Conservation (phyloP, 2,888 invertebrate species). For the Trachelus tabidus region DNA sequence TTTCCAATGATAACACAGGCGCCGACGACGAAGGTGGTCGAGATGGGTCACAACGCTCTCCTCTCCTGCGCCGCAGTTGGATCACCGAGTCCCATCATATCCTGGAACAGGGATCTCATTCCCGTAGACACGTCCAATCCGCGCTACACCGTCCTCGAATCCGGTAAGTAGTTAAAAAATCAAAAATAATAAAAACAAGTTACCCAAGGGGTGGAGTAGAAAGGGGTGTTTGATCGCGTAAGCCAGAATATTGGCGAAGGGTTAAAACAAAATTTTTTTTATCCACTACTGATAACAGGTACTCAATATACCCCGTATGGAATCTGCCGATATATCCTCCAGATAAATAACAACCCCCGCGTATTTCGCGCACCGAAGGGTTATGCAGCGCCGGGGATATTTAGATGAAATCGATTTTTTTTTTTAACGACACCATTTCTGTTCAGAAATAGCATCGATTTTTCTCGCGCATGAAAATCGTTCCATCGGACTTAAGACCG, state of each 20-base stretch:
- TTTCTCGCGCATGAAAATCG: not conserved
- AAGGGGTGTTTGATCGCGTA: not conserved
- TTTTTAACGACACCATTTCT: not conserved
- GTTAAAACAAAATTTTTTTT: not conserved
- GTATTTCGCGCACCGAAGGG: not conserved
- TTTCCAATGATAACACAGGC: conserved; percentile 91
- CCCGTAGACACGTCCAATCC: conserved; percentile 89
- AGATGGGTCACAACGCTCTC: conserved; percentile 92
- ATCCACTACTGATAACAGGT: not conserved
- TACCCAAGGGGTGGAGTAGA: no score
- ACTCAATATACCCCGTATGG: not conserved
- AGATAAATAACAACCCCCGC: not conserved
- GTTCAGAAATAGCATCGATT: not conserved
- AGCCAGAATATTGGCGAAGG: not conserved
- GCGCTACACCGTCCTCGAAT: conserved; percentile 85
- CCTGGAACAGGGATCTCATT: conserved; percentile 94
- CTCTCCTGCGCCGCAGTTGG: conserved; percentile 91
- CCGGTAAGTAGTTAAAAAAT: conserved; percentile 70
- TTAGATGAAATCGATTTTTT: not conserved
- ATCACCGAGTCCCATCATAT: conserved; percentile 82
- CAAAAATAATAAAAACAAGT: not conserved
- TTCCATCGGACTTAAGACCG: not conserved
- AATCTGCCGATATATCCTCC: not conserved
- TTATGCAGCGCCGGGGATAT: not conserved
- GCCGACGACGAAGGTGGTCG: conserved; percentile 93